Evolutionary conservation across 2,888 invertebrate genomes (phyloP), one percentile per base, ranked within the genome.

Genomic region (Pollenia angustigena): DNA sequence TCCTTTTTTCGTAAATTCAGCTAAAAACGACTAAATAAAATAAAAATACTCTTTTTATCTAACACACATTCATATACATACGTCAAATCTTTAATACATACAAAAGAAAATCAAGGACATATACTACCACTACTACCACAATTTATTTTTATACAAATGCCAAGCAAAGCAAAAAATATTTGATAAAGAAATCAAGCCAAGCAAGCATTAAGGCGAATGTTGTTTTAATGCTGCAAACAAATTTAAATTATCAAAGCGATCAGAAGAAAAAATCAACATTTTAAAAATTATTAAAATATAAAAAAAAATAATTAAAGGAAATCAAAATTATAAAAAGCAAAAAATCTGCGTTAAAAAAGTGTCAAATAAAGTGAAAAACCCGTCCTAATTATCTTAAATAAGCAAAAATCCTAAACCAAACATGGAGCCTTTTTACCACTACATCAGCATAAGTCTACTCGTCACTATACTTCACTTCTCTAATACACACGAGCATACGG

Each of bases 401-500:
- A 18, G n/a, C 2, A 58, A 71, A 83, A 71, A 78, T 66, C 48
- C 48, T 46, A 14, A 18, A 56, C 1, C 14, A 87, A 89, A 88
- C 76, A 90, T 89, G 90, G 88, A 86, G 87, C 81, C 75, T 56
- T 84, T 89, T 85, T 80, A 81, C 66, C 85, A 88, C 87, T 64
- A 87, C 50, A 87, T 87, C 81, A 87, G 87, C 84, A 87, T 87
- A 32, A 84, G 87, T 81, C 76, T 84, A 50, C 69, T 91, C 50
- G 71, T 90, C 46, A 87, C 88, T 54, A 88, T 90, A 83, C 87
- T 90, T 81, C 89, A 90, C 88, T 89, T 90, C 78, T 91, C 90
- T 88, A 90, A 90, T 79, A 89, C 91, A 58, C 93, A 93, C 81
- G 93, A 93, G 88, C 93, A 93, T 84, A 90, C 91, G 82, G 93